Evolutionary conservation across 2,888 invertebrate genomes (phyloP), one percentile per base, ranked within the genome.

Genomic region (Cheilosia variabilis): DNA sequence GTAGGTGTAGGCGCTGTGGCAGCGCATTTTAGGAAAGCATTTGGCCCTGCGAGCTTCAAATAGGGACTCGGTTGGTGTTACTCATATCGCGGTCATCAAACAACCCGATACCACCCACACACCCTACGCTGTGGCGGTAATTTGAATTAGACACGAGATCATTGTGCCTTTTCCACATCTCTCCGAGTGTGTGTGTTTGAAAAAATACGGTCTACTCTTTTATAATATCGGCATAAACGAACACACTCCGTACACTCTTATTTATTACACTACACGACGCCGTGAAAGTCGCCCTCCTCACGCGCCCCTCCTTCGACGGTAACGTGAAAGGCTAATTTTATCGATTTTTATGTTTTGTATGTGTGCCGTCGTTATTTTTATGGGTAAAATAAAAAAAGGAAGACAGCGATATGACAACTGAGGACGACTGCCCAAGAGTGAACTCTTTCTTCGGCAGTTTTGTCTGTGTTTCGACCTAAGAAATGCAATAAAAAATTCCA

Each of bases 251-350:
- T 57, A 53, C 57, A 57, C 60, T 55, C 5, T 13, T 60, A 53
- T 43, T 76, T 52, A 52, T 52, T 52, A 55, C 34, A 37, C 58
- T 58, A 65, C n/a, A 45, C 15, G 31, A 55, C 53, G 31, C n/a
- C 45, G 53, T 63, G 19, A 52, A 55, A n/a, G 19, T 47, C 60
- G 22, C 43, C 53, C 50, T 22, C 10, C 41, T 19, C 19, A 50
- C 41, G 47, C 41, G 27, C 60, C 52, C 37, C 57, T 15, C 22
- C 50, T 60, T 47, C 62, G 55, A 65, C 66, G 68, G 55, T 75
- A 68, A 83, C 53, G 72, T 72, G 50, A 73, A 83, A 66, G 84
- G 69, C 79, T 75, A 75, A 84, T 79, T 84, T 79, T 75, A 84
- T 84, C 58, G 84, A 84, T 84, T 84, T 84, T 78, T 58, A 37